These are phyloP conservation scores for Apeltes quadracus DNA, from an alignment of 2,113 vertebrate species.

Conservation along the genomic window DNA sequence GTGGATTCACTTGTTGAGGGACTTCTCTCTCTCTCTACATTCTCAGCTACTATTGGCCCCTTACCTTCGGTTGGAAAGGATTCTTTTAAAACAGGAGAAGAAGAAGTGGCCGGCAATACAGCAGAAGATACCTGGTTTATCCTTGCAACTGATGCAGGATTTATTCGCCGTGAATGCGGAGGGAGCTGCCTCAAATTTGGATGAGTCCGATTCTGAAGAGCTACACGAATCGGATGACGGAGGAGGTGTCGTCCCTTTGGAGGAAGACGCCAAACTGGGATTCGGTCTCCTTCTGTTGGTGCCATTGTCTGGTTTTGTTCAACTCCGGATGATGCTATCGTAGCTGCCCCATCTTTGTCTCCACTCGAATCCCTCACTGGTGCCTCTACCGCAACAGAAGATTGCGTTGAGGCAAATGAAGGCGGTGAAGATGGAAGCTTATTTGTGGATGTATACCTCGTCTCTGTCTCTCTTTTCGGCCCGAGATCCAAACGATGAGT, in stretches of 20 bases:
- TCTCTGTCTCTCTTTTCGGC: not conserved
- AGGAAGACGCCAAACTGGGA: not conserved
- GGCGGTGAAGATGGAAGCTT: slow-evolving; percentile 13
- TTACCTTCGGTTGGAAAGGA: not conserved
- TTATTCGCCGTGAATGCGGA: slow-evolving; percentile 9
- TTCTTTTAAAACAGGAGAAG: not conserved
- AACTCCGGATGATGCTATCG: not conserved
- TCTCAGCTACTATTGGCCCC: not conserved
- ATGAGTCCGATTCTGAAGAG: slow-evolving; percentile 40
- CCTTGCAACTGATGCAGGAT: slow-evolving; percentile 4
- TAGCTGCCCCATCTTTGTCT: not conserved
- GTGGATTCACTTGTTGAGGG: not conserved
- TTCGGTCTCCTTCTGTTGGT: slow-evolving; percentile 2
- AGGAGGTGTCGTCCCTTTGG: not conserved
- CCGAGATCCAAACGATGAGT: not conserved
- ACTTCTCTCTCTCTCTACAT: not conserved
- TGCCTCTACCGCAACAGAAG: slow-evolving; percentile 1
- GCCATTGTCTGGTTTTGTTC: slow-evolving; percentile 19
- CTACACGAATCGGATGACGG: slow-evolving; percentile 3
- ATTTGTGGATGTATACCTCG: not conserved
- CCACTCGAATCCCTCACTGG: not conserved
- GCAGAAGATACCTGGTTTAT: slow-evolving; percentile 3
- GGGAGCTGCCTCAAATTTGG: slow-evolving; percentile 14
- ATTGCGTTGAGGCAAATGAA: slow-evolving; percentile 28
- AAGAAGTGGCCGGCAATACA: not conserved